Conservation (phyloP, 2,888 invertebrate species). For the Orchesella flavescens region DNA sequence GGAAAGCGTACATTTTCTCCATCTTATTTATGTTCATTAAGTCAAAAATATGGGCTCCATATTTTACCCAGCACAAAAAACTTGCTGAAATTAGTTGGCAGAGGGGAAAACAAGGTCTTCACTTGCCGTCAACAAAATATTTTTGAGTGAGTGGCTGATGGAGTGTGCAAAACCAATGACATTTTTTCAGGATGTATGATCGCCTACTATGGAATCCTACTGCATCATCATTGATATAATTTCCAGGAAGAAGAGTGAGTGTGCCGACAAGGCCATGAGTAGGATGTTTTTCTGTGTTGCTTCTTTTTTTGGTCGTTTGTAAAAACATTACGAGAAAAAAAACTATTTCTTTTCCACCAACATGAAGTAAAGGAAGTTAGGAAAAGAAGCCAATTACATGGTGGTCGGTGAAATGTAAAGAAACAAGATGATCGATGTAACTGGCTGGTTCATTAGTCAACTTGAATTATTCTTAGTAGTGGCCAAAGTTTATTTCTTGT, state of each 20-base stretch:
- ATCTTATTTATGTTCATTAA: background rate
- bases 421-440: slow-evolving; percentile 53
- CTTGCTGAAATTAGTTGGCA: background rate
- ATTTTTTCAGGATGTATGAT: background rate
- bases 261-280: no score
- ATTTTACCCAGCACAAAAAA: background rate
- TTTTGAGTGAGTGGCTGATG: background rate
- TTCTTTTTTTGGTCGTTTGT: background rate
- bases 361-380: background rate
- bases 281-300: no score
- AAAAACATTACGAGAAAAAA: background rate
- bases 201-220: background rate
- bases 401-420: slow-evolving; percentile 31
- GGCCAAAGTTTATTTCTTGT: slow-evolving; percentile 2
- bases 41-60: background rate
- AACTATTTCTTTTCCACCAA: background rate
- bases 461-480: slow-evolving; percentile 40
- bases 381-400: slow-evolving; percentile 37
- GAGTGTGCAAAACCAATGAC: background rate
- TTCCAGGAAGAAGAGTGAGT: no score
- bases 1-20: no score
- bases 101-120: background rate
- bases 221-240: background rate
- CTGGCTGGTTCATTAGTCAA: slow-evolving; percentile 51
- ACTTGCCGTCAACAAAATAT: slow-evolving; percentile 8